Base-by-base conservation (phyloP, 2,113 vertebrate genomes). In the Phaethornis superciliosus region DNA sequence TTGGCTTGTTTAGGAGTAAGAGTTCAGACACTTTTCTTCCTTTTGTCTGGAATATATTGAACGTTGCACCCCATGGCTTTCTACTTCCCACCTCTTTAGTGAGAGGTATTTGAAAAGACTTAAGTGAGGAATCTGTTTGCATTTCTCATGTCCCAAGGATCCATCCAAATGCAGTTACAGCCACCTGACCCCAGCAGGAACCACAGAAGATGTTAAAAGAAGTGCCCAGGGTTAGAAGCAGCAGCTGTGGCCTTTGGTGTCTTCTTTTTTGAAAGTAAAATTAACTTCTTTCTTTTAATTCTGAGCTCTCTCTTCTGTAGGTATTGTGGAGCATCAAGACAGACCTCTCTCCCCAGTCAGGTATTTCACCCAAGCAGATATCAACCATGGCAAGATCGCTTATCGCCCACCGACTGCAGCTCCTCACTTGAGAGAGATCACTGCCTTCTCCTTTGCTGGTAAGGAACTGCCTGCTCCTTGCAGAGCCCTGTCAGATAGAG, bases 371-470 rank as follows among this genome's bases (percentile, higher is more conserved):
- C 99, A 99, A 96, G 98, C 98, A 3, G 99, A 99, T 56, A 94
- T 99, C 46, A 98, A 98, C 96, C 88, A 92, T 0, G 98, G 98
- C 15, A 98, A 97, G 93, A 98, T 99, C 27, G 44, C 98, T 42
- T 99, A 99, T 94, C 97, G 99, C 1, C 99, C 99, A 0, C 99
- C 99, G 0, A 44, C 79, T 1, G 98, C 99, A 5, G 98, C 98
- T 0, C 96, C 98, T 2, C 98, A 99, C 92, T 96, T 99, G 23
- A 98, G 98, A 95, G 99, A 99, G 95, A 98, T 99, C 62, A 98
- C 96, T 86, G 98, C 98, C 18, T 99, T 99, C 97, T 99, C 99
- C 69, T 99, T 99, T 13, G 98, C 96, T 1, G 99, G 99, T 99
- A 96, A 97, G 97, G 26, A 27, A 7, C 47, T 42, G 20, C 11